Evolutionary conservation across 2,113 vertebrate genomes (phyloP).

Genomic region (Megalops atlanticus): DNA sequence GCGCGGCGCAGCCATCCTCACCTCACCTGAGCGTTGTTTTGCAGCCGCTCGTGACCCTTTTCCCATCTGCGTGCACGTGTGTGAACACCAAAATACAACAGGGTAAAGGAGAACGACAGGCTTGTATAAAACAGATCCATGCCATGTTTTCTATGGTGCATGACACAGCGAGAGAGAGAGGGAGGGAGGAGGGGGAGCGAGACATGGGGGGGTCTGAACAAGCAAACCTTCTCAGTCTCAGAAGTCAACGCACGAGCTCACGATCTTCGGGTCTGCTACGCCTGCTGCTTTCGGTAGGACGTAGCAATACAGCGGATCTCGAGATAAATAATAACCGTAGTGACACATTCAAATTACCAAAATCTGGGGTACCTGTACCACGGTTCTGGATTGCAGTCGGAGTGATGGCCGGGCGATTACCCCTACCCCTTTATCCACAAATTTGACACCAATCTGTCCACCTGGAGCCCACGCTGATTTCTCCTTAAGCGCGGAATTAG

Average conservation of each 20-base stretch:
- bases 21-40: too few species aligned
- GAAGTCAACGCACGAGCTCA: too few species aligned
- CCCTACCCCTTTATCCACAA: conserved; percentile 23
- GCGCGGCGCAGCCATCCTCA: too few species aligned
- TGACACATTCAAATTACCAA: conserved; percentile 13
- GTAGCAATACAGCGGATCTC: too few species aligned
- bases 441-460: conserved; percentile 6
- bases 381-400: conserved; percentile 13
- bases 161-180: not conserved
- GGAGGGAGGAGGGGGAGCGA: not conserved
- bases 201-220: too few species aligned
- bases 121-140: not conserved
- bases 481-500: conserved; percentile 8
- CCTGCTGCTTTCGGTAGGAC: too few species aligned
- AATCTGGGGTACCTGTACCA: conserved; percentile 2
- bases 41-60: not conserved
- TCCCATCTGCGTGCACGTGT: not conserved
- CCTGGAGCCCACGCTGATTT: conserved; percentile 17
- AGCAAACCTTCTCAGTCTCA: too few species aligned
- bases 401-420: not conserved
- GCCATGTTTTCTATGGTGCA: conserved; percentile 8
- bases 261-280: conserved; percentile 10
- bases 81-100: not conserved
- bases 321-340: conserved; percentile 15
- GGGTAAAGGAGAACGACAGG: not conserved